Evolutionary conservation across 2,888 invertebrate genomes (phyloP).

Genomic region (Drosophila cognata): DNA sequence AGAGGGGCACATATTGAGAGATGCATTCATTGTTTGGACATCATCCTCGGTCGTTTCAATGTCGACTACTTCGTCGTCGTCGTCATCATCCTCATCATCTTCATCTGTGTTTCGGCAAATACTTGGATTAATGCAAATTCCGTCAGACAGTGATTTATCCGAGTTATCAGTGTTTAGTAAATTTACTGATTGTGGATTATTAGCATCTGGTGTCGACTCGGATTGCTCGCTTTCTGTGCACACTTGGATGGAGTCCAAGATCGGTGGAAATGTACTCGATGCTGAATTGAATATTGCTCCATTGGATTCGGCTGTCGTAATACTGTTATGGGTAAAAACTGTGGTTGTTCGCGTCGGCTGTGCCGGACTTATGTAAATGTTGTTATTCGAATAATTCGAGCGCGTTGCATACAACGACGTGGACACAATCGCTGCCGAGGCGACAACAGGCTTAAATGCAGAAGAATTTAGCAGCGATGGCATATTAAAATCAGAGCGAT

Average conservation of each 20-base stretch:
- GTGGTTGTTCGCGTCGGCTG: conserved; percentile 59
- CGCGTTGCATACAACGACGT: conserved; percentile 62
- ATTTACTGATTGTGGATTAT: conserved; percentile 3
- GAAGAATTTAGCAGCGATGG: conserved; percentile 71
- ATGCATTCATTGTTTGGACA: conserved; percentile 19
- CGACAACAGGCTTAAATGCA: conserved; percentile 79
- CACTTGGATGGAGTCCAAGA: conserved; percentile 28
- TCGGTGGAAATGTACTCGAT: conserved; percentile 37
- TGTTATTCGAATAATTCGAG: conserved; percentile 53
- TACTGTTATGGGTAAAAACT: conserved; percentile 58
- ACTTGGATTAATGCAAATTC: conserved; percentile 8
- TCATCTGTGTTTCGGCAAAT: conserved; percentile 8
- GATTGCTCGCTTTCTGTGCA: conserved; percentile 28
- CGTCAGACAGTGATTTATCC: conserved; percentile 5
- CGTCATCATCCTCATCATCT: conserved; percentile 11
- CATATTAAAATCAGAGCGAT: conserved; percentile 57
- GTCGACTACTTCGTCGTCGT: conserved; percentile 90
- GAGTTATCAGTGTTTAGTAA: conserved; percentile 4
- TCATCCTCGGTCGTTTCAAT: conserved; percentile 95
- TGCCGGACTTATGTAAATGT: conserved; percentile 39
- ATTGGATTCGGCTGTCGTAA: conserved; percentile 42
- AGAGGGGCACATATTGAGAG: conserved; percentile 19
- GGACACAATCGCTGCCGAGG: conserved; percentile 67
- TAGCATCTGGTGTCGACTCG: conserved; percentile 3
- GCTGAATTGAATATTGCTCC: conserved; percentile 25